Percentiles rank a stretch among this genome's conserved stretches.
Conservation (phyloP, 2,113 vertebrate species). For the Petromus typicus region DNA sequence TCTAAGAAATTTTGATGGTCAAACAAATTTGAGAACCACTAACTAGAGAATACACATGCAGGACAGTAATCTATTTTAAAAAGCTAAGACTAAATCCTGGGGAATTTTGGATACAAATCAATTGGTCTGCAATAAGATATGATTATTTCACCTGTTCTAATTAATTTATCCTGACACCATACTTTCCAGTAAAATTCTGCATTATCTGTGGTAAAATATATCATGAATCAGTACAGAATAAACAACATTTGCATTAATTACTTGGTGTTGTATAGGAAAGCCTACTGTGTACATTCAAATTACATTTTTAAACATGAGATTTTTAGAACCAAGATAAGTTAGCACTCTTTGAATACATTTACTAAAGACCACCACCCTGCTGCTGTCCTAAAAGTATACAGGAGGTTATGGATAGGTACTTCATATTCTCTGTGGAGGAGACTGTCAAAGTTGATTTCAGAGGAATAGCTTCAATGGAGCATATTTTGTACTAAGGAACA, state of each 20-base stretch:
- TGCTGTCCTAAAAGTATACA: constrained; percentile 6
- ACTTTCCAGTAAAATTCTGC: neutral
- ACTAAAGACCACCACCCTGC: neutral
- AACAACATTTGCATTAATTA: neutral
- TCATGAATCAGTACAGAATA: neutral
- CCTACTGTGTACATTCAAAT: neutral
- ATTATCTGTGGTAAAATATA: neutral
- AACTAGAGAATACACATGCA: neutral
- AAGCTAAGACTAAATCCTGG: neutral
- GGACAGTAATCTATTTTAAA: neutral
- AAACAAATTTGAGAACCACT: neutral
- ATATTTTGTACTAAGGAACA: constrained; percentile 51
- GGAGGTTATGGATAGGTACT: neutral
- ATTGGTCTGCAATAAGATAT: neutral
- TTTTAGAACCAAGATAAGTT: constrained; percentile 30
- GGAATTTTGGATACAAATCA: neutral
- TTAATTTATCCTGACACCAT: neutral
- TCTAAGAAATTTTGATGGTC: neutral
- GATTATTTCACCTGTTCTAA: neutral
- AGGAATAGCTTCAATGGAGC: constrained; percentile 42
- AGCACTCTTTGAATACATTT: constrained; percentile 30
- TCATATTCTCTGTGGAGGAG: neutral
- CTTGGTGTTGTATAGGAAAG: neutral
- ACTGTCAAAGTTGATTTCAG: neutral
- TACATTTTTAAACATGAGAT: neutral